A percentile compares a stretch with the other conserved stretches of the same genome.
phyloP scores from a whole-genome alignment of 2,113 vertebrate species.

The Hydropotes inermis region DNA sequence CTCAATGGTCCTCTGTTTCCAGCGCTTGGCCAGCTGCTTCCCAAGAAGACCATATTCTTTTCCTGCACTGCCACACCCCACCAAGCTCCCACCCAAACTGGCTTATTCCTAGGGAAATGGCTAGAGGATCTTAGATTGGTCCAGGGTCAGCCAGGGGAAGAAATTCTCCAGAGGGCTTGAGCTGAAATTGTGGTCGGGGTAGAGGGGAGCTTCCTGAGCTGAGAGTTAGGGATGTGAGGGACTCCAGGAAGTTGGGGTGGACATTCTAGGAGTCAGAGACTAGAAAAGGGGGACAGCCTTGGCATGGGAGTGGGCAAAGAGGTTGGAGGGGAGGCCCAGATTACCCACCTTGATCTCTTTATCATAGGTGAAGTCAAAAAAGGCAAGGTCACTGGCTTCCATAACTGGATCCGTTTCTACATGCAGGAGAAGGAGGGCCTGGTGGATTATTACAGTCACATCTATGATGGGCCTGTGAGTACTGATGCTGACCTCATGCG shows the following conservation, averaged over 20 bases:
- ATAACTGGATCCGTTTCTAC: slow-evolving; percentile 98
- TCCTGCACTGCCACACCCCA: neutral
- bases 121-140: neutral
- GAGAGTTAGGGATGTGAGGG: neutral
- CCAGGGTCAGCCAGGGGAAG: neutral
- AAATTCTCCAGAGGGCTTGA: neutral
- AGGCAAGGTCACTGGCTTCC: slow-evolving; percentile 94
- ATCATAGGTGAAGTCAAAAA: slow-evolving; percentile 91
- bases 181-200: neutral
- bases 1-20: neutral
- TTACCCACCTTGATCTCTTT: neutral
- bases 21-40: neutral
- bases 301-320: neutral
- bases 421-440: slow-evolving; percentile 86
- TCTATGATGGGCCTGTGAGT: slow-evolving; percentile 91
- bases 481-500: neutral
- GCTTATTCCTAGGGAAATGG: neutral
- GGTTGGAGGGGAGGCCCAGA: neutral
- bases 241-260: neutral
- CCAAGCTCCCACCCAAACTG: neutral
- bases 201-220: neutral
- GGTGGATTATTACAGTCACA: slow-evolving; percentile 94
- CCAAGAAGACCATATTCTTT: neutral
- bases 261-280: neutral
- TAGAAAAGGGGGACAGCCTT: neutral